These are phyloP conservation scores for Anadara kagoshimensis DNA, from an alignment of 1,140 invertebrate species.

Conservation along the genomic window DNA sequence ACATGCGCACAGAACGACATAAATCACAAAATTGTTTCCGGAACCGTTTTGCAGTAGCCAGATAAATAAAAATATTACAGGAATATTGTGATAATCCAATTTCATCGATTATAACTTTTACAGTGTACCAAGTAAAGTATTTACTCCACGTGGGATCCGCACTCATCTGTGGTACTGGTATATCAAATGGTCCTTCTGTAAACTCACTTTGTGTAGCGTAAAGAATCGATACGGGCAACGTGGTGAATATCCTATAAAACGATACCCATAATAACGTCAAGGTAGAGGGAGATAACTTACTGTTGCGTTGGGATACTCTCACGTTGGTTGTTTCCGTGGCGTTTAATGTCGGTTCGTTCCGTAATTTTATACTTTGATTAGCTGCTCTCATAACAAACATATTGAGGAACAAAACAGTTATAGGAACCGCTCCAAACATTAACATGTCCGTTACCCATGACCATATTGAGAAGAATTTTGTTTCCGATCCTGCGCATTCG, in stretches of 20 bases:
- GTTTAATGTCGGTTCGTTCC: constrained; percentile 1
- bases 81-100: constrained; percentile 39
- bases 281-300: constrained; percentile 21
- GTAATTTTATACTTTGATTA: constrained; percentile 8
- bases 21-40: constrained; percentile 18
- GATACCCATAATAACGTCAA: constrained; percentile 35
- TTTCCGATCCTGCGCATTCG: constrained; percentile 13
- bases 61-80: constrained; percentile 42
- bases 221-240: constrained; percentile 26
- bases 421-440: constrained; percentile 55
- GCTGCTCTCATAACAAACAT: constrained; percentile 46
- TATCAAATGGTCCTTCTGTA: constrained; percentile 5
- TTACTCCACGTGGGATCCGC: constrained; percentile 23
- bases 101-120: constrained; percentile 36
- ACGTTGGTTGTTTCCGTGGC: neutral
- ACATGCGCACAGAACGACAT: too few relatives aligned
- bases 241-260: constrained; percentile 40
- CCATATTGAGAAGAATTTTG: constrained; percentile 41
- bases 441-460: constrained; percentile 57
- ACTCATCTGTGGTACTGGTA: neutral
- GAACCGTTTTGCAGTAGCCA: constrained; percentile 30
- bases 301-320: neutral
- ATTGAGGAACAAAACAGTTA: constrained; percentile 50
- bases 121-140: constrained; percentile 23
- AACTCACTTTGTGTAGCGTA: constrained; percentile 28